These are phyloP conservation scores for Leptobrachium leishanense DNA, from an alignment of 2,113 vertebrate species.

Conservation along the genomic window DNA sequence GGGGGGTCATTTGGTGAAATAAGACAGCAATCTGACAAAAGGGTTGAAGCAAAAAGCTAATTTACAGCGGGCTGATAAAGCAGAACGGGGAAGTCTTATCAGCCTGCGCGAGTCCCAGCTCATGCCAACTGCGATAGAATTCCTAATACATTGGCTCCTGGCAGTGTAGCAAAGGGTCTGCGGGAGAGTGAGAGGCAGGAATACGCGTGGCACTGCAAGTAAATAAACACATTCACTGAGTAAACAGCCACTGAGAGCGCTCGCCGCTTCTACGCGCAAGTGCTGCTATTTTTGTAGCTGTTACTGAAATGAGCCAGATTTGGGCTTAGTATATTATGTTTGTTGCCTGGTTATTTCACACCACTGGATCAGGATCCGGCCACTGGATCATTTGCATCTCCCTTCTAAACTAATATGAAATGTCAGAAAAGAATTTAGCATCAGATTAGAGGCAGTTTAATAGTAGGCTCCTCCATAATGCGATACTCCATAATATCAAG, in stretches of 20 bases:
- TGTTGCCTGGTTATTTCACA: not conserved
- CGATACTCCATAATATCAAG: too few relatives aligned
- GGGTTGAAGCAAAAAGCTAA: conserved; percentile 65
- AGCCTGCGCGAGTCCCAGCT: conserved; percentile 64
- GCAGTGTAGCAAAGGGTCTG: conserved; percentile 40
- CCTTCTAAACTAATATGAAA: too few relatives aligned
- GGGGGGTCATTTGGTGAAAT: conserved; percentile 54
- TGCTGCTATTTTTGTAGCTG: not conserved
- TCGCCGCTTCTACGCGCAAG: not conserved
- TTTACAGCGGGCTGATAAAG: conserved; percentile 67
- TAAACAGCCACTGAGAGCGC: conserved; percentile 20
- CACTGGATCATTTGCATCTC: not conserved
- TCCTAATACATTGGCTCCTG: conserved; percentile 57
- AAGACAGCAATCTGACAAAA: conserved; percentile 50
- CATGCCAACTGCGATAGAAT: conserved; percentile 57
- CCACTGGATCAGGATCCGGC: not conserved
- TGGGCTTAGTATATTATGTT: not conserved
- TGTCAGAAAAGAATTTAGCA: too few relatives aligned
- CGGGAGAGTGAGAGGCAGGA: conserved; percentile 39
- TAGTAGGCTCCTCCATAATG: too few relatives aligned
- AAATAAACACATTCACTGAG: conserved; percentile 30
- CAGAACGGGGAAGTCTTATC: conserved; percentile 67
- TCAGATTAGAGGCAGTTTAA: too few relatives aligned
- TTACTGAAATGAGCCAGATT: not conserved
- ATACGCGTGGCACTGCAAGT: conserved; percentile 19